A percentile compares a stretch with the other conserved stretches of the same genome.
Conservation (phyloP, 2,113 vertebrate genomes). For the Alouatta palliata region DNA sequence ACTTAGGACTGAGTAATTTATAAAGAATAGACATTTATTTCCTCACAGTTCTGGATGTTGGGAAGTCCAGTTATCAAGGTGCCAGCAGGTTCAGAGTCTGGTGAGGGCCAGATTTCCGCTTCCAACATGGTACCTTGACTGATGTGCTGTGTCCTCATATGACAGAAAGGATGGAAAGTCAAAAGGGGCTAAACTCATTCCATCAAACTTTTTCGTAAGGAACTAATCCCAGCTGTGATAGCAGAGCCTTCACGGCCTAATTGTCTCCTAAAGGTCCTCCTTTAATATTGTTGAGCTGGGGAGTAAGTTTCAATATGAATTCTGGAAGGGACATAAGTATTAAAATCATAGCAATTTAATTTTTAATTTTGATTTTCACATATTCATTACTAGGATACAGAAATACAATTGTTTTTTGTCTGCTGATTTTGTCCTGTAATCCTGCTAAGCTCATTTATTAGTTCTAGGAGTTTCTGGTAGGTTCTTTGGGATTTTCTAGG, state of each 20-base stretch:
- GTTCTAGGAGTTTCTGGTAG: background rate
- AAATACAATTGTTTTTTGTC: background rate
- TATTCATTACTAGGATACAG: background rate
- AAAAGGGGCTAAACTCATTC: background rate
- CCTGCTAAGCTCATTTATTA: background rate
- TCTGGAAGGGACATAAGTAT: background rate
- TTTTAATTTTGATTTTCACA: background rate
- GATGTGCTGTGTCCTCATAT: background rate
- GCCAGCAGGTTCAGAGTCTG: background rate
- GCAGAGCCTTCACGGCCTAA: background rate
- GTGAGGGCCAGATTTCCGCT: background rate
- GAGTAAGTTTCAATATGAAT: background rate
- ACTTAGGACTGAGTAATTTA: background rate
- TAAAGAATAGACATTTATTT: background rate
- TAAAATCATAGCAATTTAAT: background rate
- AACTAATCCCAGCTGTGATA: background rate
- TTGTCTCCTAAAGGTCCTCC: background rate
- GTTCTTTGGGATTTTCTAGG: background rate
- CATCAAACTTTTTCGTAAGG: background rate
- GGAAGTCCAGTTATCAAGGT: background rate
- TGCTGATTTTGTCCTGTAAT: background rate
- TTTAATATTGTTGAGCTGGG: background rate
- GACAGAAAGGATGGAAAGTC: background rate
- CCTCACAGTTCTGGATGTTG: background rate
- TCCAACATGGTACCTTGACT: background rate